Conservation (phyloP, 2,888 invertebrate species). For the Belgica antarctica region DNA sequence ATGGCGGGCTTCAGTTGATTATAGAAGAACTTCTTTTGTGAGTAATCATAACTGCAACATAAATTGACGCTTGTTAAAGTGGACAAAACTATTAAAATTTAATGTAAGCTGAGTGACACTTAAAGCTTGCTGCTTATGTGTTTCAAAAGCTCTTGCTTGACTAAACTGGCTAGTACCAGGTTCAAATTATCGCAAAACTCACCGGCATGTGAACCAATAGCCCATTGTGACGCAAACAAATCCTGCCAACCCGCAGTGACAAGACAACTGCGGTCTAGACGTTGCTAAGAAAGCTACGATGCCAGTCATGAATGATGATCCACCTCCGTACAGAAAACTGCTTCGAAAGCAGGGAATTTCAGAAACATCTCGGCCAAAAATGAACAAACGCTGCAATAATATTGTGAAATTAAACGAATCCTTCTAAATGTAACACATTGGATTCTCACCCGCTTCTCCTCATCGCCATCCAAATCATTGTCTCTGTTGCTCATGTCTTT, state of each 20-base stretch:
- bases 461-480: conserved; percentile 51
- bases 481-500: not conserved
- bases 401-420: conserved; percentile 48
- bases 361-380: conserved; percentile 71
- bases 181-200: not conserved
- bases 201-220: conserved; percentile 68
- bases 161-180: not conserved
- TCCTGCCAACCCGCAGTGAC: conserved; percentile 65
- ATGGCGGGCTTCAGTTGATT: conserved; percentile 63
- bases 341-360: conserved; percentile 78
- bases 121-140: too few species aligned
- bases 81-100: too few species aligned
- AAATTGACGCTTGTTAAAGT: too few species aligned
- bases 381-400: conserved; percentile 56
- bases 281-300: conserved; percentile 68
- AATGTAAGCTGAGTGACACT: too few species aligned
- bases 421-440: too few species aligned
- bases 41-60: conserved; percentile 62
- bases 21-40: conserved; percentile 65
- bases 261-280: conserved; percentile 63
- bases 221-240: conserved; percentile 64
- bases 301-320: conserved; percentile 67
- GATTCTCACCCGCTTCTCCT: conserved; percentile 48
- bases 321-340: conserved; percentile 72
- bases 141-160: not conserved